Evolutionary conservation across 2,888 invertebrate species (phyloP).

Genomic region (Arrhopalites spinosus): DNA sequence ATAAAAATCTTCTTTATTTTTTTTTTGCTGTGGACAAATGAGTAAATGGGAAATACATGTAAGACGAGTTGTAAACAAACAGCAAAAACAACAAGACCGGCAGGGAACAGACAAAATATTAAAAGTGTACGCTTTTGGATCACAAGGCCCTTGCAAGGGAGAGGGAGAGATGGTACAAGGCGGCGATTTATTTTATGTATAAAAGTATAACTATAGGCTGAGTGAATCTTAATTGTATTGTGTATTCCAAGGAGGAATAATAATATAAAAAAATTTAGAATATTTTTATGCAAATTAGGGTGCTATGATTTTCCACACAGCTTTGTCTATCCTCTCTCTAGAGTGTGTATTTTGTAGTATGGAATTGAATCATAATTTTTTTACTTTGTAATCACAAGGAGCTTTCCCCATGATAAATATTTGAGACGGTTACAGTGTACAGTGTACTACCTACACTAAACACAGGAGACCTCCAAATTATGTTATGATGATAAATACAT

Average conservation of each 20-base stretch:
- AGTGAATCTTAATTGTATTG: no score
- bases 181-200: slow-evolving; percentile 31
- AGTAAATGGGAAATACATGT: slow-evolving; percentile 27
- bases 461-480: background rate
- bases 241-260: background rate
- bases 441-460: no score
- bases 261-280: background rate
- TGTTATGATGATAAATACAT: slow-evolving; percentile 12
- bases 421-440: no score
- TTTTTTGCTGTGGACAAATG: background rate
- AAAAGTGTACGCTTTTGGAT: background rate
- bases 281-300: slow-evolving; percentile 4
- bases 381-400: no score
- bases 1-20: slow-evolving; percentile 13
- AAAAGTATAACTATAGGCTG: no score
- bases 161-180: background rate
- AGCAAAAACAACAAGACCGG: background rate
- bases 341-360: no score
- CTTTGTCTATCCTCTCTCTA: no score
- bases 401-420: no score
- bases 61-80: background rate
- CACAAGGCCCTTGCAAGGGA: background rate
- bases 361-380: no score
- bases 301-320: background rate
- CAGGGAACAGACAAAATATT: background rate